These are phyloP conservation scores for Ochlodes sylvanus DNA, from an alignment of 2,888 invertebrate genomes.

Conservation along the genomic window DNA sequence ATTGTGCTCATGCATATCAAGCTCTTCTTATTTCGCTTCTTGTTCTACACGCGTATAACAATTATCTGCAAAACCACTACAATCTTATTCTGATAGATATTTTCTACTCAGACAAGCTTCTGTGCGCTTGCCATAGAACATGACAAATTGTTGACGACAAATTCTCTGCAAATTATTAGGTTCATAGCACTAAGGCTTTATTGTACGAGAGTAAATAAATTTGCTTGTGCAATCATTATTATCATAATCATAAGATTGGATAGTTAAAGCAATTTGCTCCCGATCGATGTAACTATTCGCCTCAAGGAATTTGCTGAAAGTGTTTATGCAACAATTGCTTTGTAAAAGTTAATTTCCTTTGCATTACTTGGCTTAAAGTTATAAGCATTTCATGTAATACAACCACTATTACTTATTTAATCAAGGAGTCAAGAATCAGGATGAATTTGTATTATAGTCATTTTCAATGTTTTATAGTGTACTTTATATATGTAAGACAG, in stretches of 20 bases:
- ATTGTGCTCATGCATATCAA: no score
- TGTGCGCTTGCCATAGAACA: not conserved
- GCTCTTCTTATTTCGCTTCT: no score
- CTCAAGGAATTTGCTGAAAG: slow-evolving; percentile 31
- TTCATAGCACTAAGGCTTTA: slow-evolving; percentile 6
- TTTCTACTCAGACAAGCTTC: not conserved
- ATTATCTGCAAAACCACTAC: no score
- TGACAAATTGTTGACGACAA: slow-evolving; percentile 18
- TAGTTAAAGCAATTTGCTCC: slow-evolving; percentile 33
- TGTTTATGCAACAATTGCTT: slow-evolving; percentile 32
- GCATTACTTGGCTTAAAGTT: not conserved
- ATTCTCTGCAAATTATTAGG: slow-evolving; percentile 6
- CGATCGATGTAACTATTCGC: slow-evolving; percentile 26
- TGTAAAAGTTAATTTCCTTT: slow-evolving; percentile 24
- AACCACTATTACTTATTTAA: not conserved
- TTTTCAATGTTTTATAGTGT: not conserved
- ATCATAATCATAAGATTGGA: slow-evolving; percentile 35
- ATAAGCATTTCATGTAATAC: not conserved
- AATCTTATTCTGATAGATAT: no score
- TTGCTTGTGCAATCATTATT: slow-evolving; percentile 31
- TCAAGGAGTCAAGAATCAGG: not conserved
- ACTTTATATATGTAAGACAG: not conserved
- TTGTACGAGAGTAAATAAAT: slow-evolving; percentile 18
- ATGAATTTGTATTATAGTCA: not conserved
- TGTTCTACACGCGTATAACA: no score